phyloP scores from a whole-genome alignment of 2,888 invertebrate species.

The Mythimna ferrago region DNA sequence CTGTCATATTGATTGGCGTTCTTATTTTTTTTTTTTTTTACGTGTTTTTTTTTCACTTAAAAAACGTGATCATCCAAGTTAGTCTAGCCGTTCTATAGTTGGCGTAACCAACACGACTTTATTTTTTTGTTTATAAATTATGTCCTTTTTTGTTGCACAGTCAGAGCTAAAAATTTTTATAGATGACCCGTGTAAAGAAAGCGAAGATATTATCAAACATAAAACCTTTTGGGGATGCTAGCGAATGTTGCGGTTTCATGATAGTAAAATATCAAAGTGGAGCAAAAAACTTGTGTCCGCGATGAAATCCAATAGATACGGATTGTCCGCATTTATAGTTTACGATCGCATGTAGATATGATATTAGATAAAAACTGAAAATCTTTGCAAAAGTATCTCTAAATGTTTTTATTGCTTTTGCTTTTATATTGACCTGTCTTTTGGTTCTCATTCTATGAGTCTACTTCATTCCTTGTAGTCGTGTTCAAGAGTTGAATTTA shows the following conservation, averaged over 20 bases:
- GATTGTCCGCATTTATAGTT: slow-evolving; percentile 34
- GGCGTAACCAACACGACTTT: too few species aligned
- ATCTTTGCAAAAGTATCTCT: neutral
- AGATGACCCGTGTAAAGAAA: slow-evolving; percentile 4
- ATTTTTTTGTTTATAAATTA: neutral
- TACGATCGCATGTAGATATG: slow-evolving; percentile 43
- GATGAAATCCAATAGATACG: slow-evolving; percentile 22
- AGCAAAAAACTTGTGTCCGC: slow-evolving; percentile 3
- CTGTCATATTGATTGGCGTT: too few species aligned
- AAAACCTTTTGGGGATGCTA: neutral
- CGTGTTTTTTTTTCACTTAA: too few species aligned
- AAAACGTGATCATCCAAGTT: too few species aligned
- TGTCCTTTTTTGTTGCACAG: neutral
- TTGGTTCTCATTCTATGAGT: slow-evolving; percentile 7
- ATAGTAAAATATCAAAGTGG: slow-evolving; percentile 21
- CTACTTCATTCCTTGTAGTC: slow-evolving; percentile 1
- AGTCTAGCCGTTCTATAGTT: too few species aligned
- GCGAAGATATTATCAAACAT: neutral
- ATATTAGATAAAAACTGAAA: slow-evolving; percentile 11
- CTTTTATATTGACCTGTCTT: neutral
- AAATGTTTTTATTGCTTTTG: slow-evolving; percentile 2
- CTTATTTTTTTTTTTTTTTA: too few species aligned
- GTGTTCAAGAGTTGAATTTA: neutral
- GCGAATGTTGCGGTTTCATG: slow-evolving; percentile 12
- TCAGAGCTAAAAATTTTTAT: neutral